phyloP scores from a whole-genome alignment of 2,888 invertebrate species.

The Psylliodes chrysocephalus region DNA sequence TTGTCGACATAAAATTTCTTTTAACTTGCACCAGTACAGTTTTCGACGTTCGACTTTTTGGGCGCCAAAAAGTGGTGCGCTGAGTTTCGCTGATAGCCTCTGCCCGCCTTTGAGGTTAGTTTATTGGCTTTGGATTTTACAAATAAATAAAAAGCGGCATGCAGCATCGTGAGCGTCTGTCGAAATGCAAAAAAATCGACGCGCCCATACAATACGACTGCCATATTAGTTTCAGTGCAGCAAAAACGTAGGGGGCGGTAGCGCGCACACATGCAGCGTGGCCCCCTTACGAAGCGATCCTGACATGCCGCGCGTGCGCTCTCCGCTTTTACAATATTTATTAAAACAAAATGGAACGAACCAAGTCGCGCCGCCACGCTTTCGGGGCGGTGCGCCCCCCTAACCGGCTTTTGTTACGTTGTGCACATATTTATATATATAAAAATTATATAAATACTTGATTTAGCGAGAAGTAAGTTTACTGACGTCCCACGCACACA shows the following conservation, averaged over 20 bases:
- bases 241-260: conserved; percentile 30
- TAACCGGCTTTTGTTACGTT: conserved; percentile 34
- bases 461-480: conserved; percentile 17
- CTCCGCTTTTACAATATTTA: conserved; percentile 40
- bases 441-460: conserved; percentile 26
- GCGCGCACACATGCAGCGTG: background rate
- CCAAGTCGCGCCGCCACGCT: background rate
- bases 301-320: conserved; percentile 34
- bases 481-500: too few relatives aligned
- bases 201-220: conserved; percentile 50
- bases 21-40: too few relatives aligned
- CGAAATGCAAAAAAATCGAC: background rate
- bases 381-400: conserved; percentile 16
- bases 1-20: too few relatives aligned
- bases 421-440: conserved; percentile 41
- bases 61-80: too few relatives aligned
- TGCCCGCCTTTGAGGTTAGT: conserved; percentile 14
- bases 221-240: conserved; percentile 64
- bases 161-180: conserved; percentile 36
- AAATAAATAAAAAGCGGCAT: conserved; percentile 36
- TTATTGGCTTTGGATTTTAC: conserved; percentile 39
- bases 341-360: conserved; percentile 22
- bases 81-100: background rate
- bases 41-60: too few relatives aligned
- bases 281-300: conserved; percentile 36